Evolutionary conservation across 2,113 vertebrate species (phyloP).

Genomic region (Formicarius rufipectus): DNA sequence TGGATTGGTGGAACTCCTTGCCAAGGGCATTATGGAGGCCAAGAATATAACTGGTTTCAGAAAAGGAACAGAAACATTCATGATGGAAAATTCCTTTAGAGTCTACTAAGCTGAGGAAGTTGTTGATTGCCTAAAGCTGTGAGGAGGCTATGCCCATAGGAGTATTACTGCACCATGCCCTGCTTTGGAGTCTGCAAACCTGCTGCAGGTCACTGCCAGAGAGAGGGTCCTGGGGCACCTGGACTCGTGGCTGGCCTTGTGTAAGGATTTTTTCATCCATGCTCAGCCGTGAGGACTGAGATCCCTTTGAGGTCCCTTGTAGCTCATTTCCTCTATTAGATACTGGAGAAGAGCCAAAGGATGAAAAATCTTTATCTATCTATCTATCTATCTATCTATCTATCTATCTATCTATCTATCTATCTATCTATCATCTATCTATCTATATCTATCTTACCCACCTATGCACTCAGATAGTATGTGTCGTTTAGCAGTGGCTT

Average conservation of each 20-base stretch:
- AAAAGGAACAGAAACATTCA: background rate
- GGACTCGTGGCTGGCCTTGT: background rate
- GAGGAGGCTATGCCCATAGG: background rate
- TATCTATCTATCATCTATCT: too few relatives aligned
- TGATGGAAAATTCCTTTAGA: background rate
- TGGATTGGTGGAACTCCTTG: conserved; percentile 15
- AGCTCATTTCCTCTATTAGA: background rate
- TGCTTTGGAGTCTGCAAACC: background rate
- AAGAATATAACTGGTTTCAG: conserved; percentile 23
- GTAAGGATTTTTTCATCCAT: background rate
- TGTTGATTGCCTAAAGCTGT: background rate
- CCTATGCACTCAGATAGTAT: background rate
- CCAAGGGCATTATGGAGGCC: background rate
- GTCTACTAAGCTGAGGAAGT: background rate
- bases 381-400: background rate
- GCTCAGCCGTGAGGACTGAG: background rate
- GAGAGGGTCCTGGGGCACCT: background rate
- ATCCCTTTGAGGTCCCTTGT: background rate
- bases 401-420: background rate
- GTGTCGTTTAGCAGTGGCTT: background rate
- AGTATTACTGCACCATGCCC: background rate
- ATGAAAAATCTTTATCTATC: background rate
- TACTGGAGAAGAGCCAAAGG: background rate
- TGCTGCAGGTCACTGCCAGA: background rate
- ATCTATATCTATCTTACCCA: background rate